A percentile compares a stretch with the other conserved stretches of the same genome.
phyloP scores from a whole-genome alignment of 2,797 vertebrate genomes.

The Crocodylus rhombifer region DNA sequence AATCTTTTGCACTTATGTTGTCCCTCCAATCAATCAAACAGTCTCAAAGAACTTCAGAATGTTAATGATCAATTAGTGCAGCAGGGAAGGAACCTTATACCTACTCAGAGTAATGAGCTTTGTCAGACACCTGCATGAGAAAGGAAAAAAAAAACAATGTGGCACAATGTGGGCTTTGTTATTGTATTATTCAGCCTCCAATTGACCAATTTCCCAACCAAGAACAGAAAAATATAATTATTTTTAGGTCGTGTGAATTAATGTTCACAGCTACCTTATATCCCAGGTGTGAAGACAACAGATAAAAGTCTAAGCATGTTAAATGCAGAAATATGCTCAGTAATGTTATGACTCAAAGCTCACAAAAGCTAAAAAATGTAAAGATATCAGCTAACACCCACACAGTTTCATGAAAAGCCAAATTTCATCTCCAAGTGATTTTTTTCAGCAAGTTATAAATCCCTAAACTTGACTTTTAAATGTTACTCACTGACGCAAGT shows the following conservation, averaged over 20 bases:
- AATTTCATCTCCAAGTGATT: constrained; percentile 55
- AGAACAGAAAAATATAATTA: constrained; percentile 38
- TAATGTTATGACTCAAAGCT: constrained; percentile 50
- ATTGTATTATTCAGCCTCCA: constrained; percentile 28
- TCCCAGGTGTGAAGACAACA: constrained; percentile 50
- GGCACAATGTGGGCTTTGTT: constrained; percentile 13
- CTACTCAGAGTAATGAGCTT: background rate
- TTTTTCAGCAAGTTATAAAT: constrained; percentile 14
- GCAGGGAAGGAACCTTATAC: background rate
- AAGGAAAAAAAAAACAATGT: background rate
- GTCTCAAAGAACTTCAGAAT: background rate
- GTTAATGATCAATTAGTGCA: background rate
- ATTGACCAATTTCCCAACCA: constrained; percentile 11
- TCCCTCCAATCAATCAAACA: background rate
- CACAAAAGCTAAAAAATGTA: constrained; percentile 59
- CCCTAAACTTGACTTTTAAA: constrained; percentile 53
- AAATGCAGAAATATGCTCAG: constrained; percentile 64
- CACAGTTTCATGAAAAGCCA: constrained; percentile 64
- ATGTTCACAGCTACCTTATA: constrained; percentile 37
- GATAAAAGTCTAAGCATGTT: constrained; percentile 26
- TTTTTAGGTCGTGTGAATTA: constrained; percentile 32
- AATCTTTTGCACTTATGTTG: background rate
- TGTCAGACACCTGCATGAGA: background rate
- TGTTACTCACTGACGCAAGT: constrained; percentile 53
- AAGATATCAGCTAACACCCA: constrained; percentile 59